Conservation (phyloP, 2,113 vertebrate genomes). For the Trogon surrucura region DNA sequence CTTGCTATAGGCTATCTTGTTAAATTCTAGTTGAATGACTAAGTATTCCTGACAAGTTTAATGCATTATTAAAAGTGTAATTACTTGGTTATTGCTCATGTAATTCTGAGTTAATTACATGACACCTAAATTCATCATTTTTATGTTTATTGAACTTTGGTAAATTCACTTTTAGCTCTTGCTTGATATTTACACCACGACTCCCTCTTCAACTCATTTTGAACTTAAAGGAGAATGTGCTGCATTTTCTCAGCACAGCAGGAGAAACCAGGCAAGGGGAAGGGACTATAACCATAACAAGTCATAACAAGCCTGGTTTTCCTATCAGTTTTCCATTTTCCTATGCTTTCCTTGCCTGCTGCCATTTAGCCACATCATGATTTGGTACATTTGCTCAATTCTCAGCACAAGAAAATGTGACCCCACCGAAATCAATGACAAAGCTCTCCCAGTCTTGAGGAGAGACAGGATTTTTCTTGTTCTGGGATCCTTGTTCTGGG, state of each 20-base stretch:
- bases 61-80: conserved; percentile 86
- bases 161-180: conserved; percentile 75
- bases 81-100: conserved; percentile 82
- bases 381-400: not conserved
- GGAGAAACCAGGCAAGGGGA: not conserved
- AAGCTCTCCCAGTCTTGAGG: not conserved
- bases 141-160: conserved; percentile 84
- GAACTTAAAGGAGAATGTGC: not conserved
- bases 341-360: not conserved
- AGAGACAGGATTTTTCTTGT: not conserved
- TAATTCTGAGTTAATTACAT: conserved; percentile 83
- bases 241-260: not conserved
- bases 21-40: conserved; percentile 81
- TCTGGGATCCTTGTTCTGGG: not conserved
- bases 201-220: conserved; percentile 17
- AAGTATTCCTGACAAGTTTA: conserved; percentile 83
- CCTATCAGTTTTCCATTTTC: not conserved
- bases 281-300: not conserved
- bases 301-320: not conserved
- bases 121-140: conserved; percentile 84
- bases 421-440: not conserved
- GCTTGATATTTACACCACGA: conserved; percentile 57
- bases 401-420: not conserved
- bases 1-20: conserved; percentile 83
- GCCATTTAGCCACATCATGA: not conserved